phyloP scores from a whole-genome alignment of 2,797 vertebrate species.

The Megalops cyprinoides region DNA sequence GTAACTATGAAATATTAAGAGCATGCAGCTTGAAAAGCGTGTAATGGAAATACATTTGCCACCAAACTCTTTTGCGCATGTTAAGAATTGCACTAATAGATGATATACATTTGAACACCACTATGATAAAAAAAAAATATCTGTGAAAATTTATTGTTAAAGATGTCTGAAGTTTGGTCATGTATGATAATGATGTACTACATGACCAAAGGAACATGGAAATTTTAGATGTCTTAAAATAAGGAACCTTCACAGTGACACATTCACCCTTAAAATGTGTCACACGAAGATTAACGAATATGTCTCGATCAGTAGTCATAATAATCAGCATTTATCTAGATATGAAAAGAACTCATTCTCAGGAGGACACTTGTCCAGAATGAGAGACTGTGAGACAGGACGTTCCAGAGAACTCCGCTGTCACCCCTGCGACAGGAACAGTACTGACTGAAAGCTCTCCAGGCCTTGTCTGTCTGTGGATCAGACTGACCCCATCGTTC shows the following conservation, averaged over 20 bases:
- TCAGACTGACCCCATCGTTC: constrained; percentile 27
- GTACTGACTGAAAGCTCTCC: constrained; percentile 10
- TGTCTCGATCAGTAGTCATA: background rate
- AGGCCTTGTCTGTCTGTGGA: constrained; percentile 33
- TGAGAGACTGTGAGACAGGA: background rate
- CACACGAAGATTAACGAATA: background rate
- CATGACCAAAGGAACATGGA: constrained; percentile 38
- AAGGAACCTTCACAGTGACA: constrained; percentile 31
- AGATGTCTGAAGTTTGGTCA: constrained; percentile 54
- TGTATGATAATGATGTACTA: constrained; percentile 9
- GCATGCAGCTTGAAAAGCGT: constrained; percentile 49
- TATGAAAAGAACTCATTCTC: constrained; percentile 10
- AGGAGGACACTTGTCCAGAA: constrained; percentile 13
- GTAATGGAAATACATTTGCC: constrained; percentile 42
- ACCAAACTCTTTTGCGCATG: constrained; percentile 57
- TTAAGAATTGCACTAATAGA: constrained; percentile 68
- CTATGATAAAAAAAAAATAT: constrained; percentile 21
- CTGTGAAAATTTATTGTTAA: constrained; percentile 53
- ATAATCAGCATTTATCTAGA: constrained; percentile 6
- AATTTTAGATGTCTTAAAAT: constrained; percentile 37
- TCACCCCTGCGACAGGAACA: constrained; percentile 2
- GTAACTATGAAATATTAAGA: constrained; percentile 50
- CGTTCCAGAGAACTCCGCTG: background rate
- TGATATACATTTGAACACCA: constrained; percentile 55
- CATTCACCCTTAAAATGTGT: constrained; percentile 34